Evolutionary conservation across 2,888 invertebrate genomes (phyloP).

Genomic region (Lymantria dispar): DNA sequence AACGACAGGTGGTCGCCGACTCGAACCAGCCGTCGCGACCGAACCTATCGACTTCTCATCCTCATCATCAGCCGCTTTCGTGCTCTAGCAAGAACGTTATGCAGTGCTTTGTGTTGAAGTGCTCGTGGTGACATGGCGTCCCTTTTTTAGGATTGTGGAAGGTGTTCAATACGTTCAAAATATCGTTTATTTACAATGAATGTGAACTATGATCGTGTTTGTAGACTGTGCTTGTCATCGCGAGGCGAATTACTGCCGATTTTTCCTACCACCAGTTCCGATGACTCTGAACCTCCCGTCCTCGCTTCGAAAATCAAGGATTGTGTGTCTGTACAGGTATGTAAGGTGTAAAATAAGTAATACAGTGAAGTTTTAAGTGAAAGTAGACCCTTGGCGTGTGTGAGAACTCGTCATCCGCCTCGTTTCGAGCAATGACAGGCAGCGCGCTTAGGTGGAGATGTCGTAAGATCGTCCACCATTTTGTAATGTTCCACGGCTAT

Average conservation of each 20-base stretch:
- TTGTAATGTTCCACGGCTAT: conserved; percentile 80
- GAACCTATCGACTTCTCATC: conserved; percentile 82
- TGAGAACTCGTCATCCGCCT: conserved; percentile 81
- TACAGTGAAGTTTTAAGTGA: conserved; percentile 71
- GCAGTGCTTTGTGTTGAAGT: conserved; percentile 81
- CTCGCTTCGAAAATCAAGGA: conserved; percentile 85
- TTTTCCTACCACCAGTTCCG: conserved; percentile 81
- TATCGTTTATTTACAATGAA: conserved; percentile 79
- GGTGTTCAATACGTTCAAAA: conserved; percentile 56
- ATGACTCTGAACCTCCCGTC: conserved; percentile 77
- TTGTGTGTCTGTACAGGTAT: conserved; percentile 86
- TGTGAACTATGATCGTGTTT: conserved; percentile 82
- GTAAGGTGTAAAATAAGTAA: conserved; percentile 62
- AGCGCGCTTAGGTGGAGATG: conserved; percentile 80
- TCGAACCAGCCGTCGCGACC: conserved; percentile 77
- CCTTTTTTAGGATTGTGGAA: conserved; percentile 63
- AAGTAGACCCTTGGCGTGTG: conserved; percentile 76
- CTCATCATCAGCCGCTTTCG: conserved; percentile 83
- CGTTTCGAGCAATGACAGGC: conserved; percentile 76
- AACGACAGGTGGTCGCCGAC: conserved; percentile 82
- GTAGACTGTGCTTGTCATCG: conserved; percentile 84
- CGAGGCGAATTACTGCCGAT: conserved; percentile 84
- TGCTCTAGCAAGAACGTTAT: conserved; percentile 79
- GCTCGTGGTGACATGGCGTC: conserved; percentile 82
- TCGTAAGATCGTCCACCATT: conserved; percentile 84